A percentile compares a stretch with the other conserved stretches of the same genome.
phyloP scores from a whole-genome alignment of 2,888 invertebrate species.

The Ichneumoninae sp. region DNA sequence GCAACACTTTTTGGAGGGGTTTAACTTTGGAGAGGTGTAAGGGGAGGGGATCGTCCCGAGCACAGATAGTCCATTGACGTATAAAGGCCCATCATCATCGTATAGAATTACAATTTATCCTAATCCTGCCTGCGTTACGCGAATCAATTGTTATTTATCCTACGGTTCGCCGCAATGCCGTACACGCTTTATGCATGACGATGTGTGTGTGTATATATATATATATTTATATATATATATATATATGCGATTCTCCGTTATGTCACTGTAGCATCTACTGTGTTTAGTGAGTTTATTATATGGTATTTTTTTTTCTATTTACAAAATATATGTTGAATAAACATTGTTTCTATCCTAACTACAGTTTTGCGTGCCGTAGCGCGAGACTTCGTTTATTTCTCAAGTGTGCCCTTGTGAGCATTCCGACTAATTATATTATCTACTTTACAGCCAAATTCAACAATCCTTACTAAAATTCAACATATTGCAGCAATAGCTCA shows the following conservation, averaged over 20 bases:
- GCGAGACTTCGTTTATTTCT: conserved; percentile 76
- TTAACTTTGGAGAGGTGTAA: conserved; percentile 75
- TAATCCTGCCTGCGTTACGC: conserved; percentile 77
- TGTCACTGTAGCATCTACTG: conserved; percentile 60
- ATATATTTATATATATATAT: conserved; percentile 50
- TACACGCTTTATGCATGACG: conserved; percentile 27
- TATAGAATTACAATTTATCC: conserved; percentile 74
- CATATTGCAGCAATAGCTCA: conserved; percentile 65
- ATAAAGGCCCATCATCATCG: conserved; percentile 76
- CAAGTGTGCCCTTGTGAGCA: conserved; percentile 66
- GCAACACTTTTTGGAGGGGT: conserved; percentile 77
- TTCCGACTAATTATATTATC: conserved; percentile 75
- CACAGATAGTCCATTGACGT: conserved; percentile 76
- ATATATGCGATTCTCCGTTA: conserved; percentile 47
- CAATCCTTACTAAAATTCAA: conserved; percentile 81
- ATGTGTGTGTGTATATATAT: conserved; percentile 57
- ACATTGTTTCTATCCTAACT: conserved; percentile 81
- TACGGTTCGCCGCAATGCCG: conserved; percentile 61
- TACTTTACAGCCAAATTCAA: conserved; percentile 83
- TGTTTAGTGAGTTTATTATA: conserved; percentile 70
- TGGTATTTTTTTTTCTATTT: conserved; percentile 74
- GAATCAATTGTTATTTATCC: conserved; percentile 68
- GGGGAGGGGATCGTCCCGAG: conserved; percentile 75
- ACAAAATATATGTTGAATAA: conserved; percentile 81
- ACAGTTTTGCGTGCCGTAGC: conserved; percentile 80